Conservation (phyloP, 2,888 invertebrate genomes). For the Meganola albula region DNA sequence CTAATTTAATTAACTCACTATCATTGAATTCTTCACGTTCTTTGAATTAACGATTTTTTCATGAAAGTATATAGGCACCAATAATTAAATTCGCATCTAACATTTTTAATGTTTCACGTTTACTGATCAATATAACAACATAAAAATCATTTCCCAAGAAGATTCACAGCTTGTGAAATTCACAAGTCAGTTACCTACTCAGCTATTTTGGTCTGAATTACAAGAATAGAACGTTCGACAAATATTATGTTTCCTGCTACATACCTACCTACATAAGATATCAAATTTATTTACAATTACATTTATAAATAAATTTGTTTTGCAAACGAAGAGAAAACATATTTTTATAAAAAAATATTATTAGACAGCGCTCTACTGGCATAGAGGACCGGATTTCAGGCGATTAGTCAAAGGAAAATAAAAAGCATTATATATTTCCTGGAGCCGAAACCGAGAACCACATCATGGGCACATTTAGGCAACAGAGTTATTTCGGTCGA, state of each 20-base stretch:
- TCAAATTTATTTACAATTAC: slow-evolving; percentile 12
- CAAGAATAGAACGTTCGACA: slow-evolving; percentile 43
- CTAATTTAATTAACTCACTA: no score
- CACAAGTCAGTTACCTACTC: slow-evolving; percentile 36
- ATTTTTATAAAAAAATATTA: no score
- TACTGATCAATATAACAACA: no score
- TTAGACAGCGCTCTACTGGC: no score
- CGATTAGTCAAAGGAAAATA: slow-evolving; percentile 40
- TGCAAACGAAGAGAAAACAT: no score
- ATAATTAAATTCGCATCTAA: no score
- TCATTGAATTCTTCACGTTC: no score
- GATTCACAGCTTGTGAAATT: slow-evolving; percentile 30
- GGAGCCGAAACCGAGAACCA: slow-evolving; percentile 29
- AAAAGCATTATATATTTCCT: slow-evolving; percentile 48
- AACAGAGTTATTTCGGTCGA: slow-evolving; percentile 44
- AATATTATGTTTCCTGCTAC: slow-evolving; percentile 40
- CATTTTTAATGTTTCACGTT: no score
- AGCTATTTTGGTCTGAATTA: slow-evolving; percentile 37
- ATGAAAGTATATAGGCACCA: no score
- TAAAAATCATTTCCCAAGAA: no score
- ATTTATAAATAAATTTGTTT: slow-evolving; percentile 13
- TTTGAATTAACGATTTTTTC: neutral
- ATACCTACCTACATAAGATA: slow-evolving; percentile 15
- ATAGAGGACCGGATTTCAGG: no score
- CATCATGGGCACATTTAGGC: slow-evolving; percentile 23